Percentiles rank a stretch among this genome's conserved stretches.
Evolutionary conservation across 2,113 vertebrate genomes (phyloP).

Genomic region (Pluvianellus socialis): DNA sequence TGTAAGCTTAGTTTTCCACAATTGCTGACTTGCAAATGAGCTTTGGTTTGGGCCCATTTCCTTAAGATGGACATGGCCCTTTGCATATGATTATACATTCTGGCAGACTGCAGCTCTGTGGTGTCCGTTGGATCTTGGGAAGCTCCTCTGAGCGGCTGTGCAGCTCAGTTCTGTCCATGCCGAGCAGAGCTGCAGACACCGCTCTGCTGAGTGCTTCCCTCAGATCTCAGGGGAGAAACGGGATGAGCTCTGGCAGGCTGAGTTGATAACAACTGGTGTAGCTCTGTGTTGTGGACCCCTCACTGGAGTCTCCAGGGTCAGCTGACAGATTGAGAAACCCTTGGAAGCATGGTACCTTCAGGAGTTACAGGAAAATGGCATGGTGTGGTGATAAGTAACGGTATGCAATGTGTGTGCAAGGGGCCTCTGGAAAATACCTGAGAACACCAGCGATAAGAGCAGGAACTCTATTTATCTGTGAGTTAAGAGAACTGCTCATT

Average conservation of each 20-base stretch:
- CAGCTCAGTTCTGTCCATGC: neutral
- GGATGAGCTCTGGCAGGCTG: neutral
- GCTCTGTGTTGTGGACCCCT: neutral
- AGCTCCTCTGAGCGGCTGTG: neutral
- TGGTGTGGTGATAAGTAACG: neutral
- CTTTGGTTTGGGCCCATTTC: neutral
- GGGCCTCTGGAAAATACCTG: neutral
- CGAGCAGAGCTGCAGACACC: neutral
- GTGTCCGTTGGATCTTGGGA: neutral
- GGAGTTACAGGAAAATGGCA: accelerated
- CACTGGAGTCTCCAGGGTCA: neutral
- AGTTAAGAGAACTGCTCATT: neutral
- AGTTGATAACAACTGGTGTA: neutral
- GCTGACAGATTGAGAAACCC: neutral
- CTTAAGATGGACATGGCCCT: neutral
- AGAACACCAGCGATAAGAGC: neutral
- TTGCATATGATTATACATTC: neutral
- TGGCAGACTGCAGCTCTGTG: neutral
- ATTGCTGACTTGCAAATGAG: neutral
- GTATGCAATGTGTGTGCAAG: neutral
- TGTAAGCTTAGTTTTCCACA: neutral
- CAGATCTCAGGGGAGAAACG: neutral
- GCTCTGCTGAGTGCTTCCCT: neutral
- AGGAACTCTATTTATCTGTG: neutral
- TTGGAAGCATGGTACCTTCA: accelerated